Conservation (phyloP, 1,140 invertebrate genomes). For the Akabosia matsudoensis region DNA sequence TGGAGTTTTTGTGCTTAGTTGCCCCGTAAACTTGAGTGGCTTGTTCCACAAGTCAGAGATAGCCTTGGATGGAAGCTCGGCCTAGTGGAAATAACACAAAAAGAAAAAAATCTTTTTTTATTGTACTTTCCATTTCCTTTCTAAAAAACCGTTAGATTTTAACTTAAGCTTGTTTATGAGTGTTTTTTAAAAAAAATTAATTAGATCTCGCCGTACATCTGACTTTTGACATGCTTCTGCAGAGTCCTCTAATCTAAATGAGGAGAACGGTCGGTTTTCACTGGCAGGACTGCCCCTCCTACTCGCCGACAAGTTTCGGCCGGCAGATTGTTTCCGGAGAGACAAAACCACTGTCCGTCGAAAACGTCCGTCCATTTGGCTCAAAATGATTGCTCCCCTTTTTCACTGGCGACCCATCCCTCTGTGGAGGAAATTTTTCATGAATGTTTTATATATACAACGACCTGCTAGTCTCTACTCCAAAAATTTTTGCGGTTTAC, state of each 20-base stretch:
- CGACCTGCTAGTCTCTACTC: no score
- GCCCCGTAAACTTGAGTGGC: not conserved
- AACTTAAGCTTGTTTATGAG: no score
- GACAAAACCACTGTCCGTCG: constrained; percentile 2
- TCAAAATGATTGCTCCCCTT: not conserved
- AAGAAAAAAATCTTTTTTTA: no score
- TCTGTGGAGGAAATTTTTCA: not conserved
- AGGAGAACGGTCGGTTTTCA: not conserved
- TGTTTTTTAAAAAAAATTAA: no score
- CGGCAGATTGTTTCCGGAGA: constrained; percentile 12
- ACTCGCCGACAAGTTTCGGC: not conserved
- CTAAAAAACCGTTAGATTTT: no score
- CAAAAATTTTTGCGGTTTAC: no score
- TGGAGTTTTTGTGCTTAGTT: not conserved
- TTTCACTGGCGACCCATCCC: not conserved
- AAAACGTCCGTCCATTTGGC: not conserved
- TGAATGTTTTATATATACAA: no score
- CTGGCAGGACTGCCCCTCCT: not conserved
- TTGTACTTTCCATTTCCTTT: no score
- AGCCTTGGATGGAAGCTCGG: not conserved
- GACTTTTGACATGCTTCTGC: not conserved
- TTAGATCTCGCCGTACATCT: no score
- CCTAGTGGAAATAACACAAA: not conserved
- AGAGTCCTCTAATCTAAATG: not conserved
- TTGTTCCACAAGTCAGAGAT: constrained; percentile 13